Conservation (phyloP, 1,140 invertebrate species). For the Aricia agestis region DNA sequence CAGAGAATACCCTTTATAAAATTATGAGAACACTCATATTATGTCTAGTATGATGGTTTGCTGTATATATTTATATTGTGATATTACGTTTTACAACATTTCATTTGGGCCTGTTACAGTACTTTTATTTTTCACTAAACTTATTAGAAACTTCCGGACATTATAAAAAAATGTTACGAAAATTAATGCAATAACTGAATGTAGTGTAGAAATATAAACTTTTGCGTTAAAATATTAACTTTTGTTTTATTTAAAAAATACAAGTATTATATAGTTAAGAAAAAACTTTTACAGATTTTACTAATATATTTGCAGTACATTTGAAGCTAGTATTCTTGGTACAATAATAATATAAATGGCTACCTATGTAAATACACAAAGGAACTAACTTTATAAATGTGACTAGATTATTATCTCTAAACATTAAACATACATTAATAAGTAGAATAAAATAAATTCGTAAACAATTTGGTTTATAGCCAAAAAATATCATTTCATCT, state of each 20-base stretch:
- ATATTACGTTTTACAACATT: too few relatives aligned
- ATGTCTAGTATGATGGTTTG: too few relatives aligned
- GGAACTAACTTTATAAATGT: background rate
- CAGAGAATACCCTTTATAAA: too few relatives aligned
- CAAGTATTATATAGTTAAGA: background rate
- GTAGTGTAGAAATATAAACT: conserved; percentile 5
- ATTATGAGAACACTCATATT: too few relatives aligned
- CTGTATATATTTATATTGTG: too few relatives aligned
- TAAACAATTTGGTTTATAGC: conserved; percentile 8
- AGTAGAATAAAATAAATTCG: background rate
- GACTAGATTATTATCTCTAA: background rate
- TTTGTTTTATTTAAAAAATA: background rate
- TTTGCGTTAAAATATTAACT: background rate
- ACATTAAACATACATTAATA: background rate
- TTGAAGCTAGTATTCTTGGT: conserved; percentile 6
- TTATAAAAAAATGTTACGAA: background rate
- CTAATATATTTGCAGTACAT: conserved; percentile 10
- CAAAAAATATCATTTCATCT: background rate
- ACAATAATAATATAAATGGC: background rate
- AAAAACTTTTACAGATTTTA: background rate
- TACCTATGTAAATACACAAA: conserved; percentile 7
- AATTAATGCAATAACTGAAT: background rate
- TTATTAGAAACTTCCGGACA: background rate
- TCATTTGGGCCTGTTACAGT: background rate
- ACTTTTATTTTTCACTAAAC: background rate